phyloP scores from a whole-genome alignment of 1,140 invertebrate genomes.

The Bombus cullumanus region DNA sequence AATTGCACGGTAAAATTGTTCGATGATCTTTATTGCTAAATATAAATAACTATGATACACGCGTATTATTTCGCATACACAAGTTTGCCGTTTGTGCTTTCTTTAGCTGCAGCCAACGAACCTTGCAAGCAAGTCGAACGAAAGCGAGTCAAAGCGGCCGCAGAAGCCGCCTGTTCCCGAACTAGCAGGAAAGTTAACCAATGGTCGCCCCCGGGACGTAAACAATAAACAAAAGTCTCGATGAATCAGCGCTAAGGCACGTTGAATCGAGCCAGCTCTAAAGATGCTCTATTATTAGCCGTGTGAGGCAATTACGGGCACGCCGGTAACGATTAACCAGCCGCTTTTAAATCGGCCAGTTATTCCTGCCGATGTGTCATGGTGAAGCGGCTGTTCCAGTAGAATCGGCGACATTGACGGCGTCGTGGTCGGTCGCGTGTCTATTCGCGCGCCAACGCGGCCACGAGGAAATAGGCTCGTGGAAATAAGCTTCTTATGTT shows the following conservation, averaged over 20 bases:
- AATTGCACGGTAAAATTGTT: too few species aligned
- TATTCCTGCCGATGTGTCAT: conserved; percentile 34
- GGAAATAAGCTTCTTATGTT: not conserved
- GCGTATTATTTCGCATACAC: too few species aligned
- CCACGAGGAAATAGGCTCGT: conserved; percentile 23
- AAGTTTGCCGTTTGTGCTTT: too few species aligned
- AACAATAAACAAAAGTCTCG: conserved; percentile 45
- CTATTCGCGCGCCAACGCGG: not conserved
- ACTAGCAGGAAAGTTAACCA: not conserved
- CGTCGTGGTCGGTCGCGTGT: not conserved
- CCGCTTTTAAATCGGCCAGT: conserved; percentile 41
- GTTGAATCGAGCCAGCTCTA: conserved; percentile 1
- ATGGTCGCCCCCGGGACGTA: not conserved
- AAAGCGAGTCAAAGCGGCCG: too few species aligned
- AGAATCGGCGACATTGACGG: conserved; percentile 33
- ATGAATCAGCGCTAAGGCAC: conserved; percentile 28
- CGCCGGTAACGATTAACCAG: conserved; percentile 33
- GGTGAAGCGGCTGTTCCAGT: not conserved
- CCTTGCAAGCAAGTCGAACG: too few species aligned
- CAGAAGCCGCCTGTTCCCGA: too few species aligned
- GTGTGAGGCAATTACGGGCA: conserved; percentile 18
- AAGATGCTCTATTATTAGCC: conserved; percentile 39
- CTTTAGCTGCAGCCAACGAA: too few species aligned
- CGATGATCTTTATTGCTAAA: too few species aligned
- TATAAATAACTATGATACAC: too few species aligned